A percentile compares a stretch with the other conserved stretches of the same genome.
Conservation (phyloP, 2,113 vertebrate species). For the Excalfactoria chinensis region DNA sequence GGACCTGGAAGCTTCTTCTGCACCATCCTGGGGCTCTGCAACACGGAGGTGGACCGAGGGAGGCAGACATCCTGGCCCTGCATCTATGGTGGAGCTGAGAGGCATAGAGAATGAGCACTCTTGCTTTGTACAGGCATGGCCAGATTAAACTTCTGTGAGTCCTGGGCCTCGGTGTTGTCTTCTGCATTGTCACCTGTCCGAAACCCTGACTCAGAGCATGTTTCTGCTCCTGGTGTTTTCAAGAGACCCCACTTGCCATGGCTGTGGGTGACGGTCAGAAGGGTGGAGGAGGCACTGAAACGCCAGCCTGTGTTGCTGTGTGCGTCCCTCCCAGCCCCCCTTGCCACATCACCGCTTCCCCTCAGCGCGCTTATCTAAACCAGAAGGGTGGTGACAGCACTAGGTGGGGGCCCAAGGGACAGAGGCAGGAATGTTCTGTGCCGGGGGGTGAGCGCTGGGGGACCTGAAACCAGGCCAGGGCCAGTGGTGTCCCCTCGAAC, state of each 20-base stretch:
- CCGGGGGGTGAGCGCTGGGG: rapidly evolving
- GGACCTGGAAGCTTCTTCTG: background rate
- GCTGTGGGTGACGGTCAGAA: background rate
- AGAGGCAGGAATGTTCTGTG: background rate
- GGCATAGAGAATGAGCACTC: background rate
- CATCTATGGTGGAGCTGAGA: rapidly evolving
- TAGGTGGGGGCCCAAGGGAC: background rate
- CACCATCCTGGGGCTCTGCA: background rate
- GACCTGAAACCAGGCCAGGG: rapidly evolving
- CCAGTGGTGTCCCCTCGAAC: background rate
- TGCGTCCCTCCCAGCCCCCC: background rate
- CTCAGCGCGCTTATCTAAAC: background rate
- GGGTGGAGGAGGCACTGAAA: background rate
- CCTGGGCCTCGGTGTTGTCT: background rate
- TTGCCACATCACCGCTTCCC: background rate
- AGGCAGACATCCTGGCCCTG: background rate
- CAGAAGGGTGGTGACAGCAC: background rate
- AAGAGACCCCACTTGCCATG: background rate
- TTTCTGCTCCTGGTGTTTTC: background rate
- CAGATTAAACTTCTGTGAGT: constrained; percentile 49
- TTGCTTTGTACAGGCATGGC: background rate
- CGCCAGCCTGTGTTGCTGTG: rapidly evolving
- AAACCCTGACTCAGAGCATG: background rate
- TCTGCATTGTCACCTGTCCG: background rate
- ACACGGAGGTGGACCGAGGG: rapidly evolving